Evolutionary conservation across 2,113 vertebrate species (phyloP).

Genomic region (Colinus virginianus): DNA sequence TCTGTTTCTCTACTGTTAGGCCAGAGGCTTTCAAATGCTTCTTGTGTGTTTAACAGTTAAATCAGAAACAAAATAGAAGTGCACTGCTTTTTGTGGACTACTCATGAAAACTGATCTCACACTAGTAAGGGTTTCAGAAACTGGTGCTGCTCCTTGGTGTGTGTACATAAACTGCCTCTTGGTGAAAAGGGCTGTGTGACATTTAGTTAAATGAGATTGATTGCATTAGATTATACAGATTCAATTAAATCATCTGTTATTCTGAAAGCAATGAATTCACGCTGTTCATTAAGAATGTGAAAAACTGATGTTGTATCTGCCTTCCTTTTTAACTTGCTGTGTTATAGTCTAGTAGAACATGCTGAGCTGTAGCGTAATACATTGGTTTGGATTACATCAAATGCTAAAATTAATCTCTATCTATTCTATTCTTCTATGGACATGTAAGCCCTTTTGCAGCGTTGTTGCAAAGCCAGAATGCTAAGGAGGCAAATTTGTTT

Average conservation of each 20-base stretch:
- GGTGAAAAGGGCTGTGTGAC: conserved; percentile 66
- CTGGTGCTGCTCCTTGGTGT: conserved; percentile 44
- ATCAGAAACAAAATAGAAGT: conserved; percentile 8
- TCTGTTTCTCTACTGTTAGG: background rate
- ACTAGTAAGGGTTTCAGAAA: conserved; percentile 41
- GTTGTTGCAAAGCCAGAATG: background rate
- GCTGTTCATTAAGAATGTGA: conserved; percentile 43
- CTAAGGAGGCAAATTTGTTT: background rate
- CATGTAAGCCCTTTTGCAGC: background rate
- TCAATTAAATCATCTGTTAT: conserved; percentile 76
- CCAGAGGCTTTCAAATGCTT: background rate
- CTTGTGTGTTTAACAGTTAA: background rate
- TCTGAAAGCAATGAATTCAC: conserved; percentile 63
- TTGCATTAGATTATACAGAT: conserved; percentile 67
- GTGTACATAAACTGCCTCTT: conserved; percentile 53
- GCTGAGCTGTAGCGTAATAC: conserved; percentile 11
- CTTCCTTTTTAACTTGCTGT: conserved; percentile 43
- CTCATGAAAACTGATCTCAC: conserved; percentile 13
- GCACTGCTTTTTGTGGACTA: background rate
- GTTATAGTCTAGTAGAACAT: conserved; percentile 1
- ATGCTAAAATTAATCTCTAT: background rate
- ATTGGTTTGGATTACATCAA: background rate
- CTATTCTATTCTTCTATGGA: background rate
- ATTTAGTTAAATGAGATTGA: conserved; percentile 74
- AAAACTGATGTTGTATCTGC: conserved; percentile 37